Base-by-base conservation (phyloP, 2,113 vertebrate species). In the Hemibagrus wyckioides region DNA sequence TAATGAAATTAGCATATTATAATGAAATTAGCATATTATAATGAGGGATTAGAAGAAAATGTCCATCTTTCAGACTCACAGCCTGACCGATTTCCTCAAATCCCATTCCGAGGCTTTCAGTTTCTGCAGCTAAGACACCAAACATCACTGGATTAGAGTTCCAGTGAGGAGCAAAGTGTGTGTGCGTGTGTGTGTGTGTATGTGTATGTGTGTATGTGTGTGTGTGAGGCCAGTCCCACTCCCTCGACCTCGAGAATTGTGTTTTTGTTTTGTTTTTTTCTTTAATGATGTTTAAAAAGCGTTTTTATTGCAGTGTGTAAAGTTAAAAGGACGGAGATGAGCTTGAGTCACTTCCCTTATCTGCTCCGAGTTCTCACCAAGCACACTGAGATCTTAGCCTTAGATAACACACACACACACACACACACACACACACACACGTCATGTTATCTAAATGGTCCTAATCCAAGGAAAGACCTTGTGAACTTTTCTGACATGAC, bases 401-500 rank as follows among this genome's bases (percentile, higher is more conserved):
- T 61, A 87, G 25, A 85, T 87, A 85, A 61, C 39, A 54, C 33
- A n/a, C 28, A 54, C 39, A 81, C 86, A 87, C 75, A 52, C 71
- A 83, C 81, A 73, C 81, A 84, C 82, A 65, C 88, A 65, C 71
- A 71, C 56, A 56, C 82, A 65, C 59, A 61, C 71, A 30, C 23
- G 3, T 57, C n/a, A 57, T 82, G 57, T 85, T 90, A 90, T 88
- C 86, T 88, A 69, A 88, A 88, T 86, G 71, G 80, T 88, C 75
- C 84, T 87, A 86, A 88, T 90, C 80, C 73, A 88, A 57, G 71
- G 73, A 76, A 80, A 80, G 71, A 90, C 77, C 89, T 88, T 80
- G 86, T 88, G 89, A 90, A 90, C 89, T 86, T 41, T 86, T 50
- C 56, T 86, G 84, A 86, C 86, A 88, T 86, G 84, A 86, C 86